phyloP scores from a whole-genome alignment of 2,888 invertebrate genomes.

The Tipula helvola region DNA sequence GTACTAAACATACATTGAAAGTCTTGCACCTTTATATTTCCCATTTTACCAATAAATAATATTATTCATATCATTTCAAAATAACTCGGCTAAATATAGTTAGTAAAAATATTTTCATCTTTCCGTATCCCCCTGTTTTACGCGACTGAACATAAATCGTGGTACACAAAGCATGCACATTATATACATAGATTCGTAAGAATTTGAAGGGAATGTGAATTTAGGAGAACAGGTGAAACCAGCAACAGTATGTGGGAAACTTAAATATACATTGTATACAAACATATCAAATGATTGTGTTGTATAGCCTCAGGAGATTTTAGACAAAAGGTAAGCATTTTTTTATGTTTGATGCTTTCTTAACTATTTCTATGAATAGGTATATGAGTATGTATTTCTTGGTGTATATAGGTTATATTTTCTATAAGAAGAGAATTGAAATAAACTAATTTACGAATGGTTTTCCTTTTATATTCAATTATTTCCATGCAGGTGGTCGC shows the following conservation, averaged over 20 bases:
- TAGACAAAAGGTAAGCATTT: not conserved
- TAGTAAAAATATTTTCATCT: not conserved
- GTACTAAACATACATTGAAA: not conserved
- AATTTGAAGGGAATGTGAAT: not conserved
- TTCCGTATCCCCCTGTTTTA: not conserved
- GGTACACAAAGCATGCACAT: not conserved
- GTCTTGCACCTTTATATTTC: not conserved
- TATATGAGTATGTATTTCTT: too few relatives aligned
- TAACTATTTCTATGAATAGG: not conserved
- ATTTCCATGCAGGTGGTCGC: too few relatives aligned
- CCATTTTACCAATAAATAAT: not conserved
- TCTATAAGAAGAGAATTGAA: too few relatives aligned
- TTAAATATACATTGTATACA: not conserved
- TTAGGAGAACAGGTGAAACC: not conserved
- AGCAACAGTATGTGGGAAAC: not conserved
- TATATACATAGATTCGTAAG: not conserved
- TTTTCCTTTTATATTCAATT: too few relatives aligned
- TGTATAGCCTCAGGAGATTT: not conserved
- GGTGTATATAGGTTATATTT: too few relatives aligned
- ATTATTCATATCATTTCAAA: not conserved
- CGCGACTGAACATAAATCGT: not conserved
- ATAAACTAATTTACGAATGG: too few relatives aligned
- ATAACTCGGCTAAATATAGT: not conserved
- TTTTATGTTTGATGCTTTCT: not conserved
- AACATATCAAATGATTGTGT: not conserved